Base-by-base conservation (phyloP, 2,888 invertebrate species). In the Microplitis manilae region DNA sequence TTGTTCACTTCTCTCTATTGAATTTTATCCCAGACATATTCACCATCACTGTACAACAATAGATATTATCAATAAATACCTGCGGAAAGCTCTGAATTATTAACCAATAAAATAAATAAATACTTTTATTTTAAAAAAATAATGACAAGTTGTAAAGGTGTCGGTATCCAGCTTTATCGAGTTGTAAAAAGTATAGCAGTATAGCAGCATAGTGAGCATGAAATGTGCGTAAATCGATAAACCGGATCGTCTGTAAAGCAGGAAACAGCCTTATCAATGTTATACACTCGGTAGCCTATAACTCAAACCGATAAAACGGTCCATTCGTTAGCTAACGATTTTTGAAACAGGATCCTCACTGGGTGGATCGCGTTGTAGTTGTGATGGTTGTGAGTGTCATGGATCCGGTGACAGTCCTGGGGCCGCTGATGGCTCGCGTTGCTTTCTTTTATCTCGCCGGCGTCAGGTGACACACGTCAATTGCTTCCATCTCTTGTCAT, bases 261-360 rank as follows among this genome's bases (percentile, higher is more conserved):
- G 79, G 80, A 75, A 79, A 81, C 74, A 77, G 73, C 79, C 80
- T 81, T 81, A 81, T 80, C 81, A 75, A 79, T 75, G 73, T 76
- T 77, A 80, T 79, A 79, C 82, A 82, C 79, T 78, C 79, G 78
- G 75, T 75, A 73, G 77, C 68, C 50, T 73, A 74, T 61, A 76
- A 75, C 68, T 75, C 75, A 76, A 41, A 68, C 73, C 77, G 81
- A 79, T 81, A 79, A 81, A 81, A 75, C 79, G 68, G 68, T 77
- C 73, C 78, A 81, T 81, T 81, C 79, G 78, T 79, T 70, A 73
- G 73, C 68, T 75, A 81, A 75, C 77, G 78, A 81, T 75, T 77
- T 73, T 62, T 64, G 64, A 62, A 77, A 77, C 67, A 64, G 67
- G 71, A 76, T 73, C 68, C 62, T 15, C 39, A 13, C 9, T 13